phyloP scores from a whole-genome alignment of 2,797 vertebrate genomes.

The Sebastes dallii region DNA sequence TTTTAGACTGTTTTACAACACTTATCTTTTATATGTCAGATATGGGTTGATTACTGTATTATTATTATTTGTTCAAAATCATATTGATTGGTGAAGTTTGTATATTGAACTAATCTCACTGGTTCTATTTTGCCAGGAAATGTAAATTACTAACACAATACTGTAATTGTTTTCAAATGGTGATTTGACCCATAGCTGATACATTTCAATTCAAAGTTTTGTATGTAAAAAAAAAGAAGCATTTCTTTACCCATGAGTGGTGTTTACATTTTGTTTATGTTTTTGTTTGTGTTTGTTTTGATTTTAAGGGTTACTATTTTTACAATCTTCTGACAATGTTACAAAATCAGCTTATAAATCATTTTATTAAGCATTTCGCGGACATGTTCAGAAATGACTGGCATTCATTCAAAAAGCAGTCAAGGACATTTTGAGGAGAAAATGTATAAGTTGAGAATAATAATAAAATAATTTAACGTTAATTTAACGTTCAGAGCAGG shows the following conservation, averaged over 20 bases:
- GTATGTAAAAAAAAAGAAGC: not conserved
- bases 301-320: not conserved
- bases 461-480: no score
- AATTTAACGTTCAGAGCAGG: not conserved
- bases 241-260: constrained; percentile 14
- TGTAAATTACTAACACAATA: not conserved
- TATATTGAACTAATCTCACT: not conserved
- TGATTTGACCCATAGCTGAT: constrained; percentile 39
- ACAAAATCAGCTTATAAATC: not conserved
- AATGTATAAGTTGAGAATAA: fast-evolving
- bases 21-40: constrained; percentile 9
- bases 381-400: not conserved
- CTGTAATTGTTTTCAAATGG: not conserved
- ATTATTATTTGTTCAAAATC: not conserved
- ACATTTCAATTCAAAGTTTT: not conserved
- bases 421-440: not conserved
- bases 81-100: not conserved
- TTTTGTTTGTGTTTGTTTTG: constrained; percentile 18
- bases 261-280: constrained; percentile 39
- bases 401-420: not conserved
- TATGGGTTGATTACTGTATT: constrained; percentile 19
- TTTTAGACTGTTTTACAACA: constrained; percentile 17
- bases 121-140: not conserved
- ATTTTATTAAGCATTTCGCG: not conserved
- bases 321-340: not conserved